phyloP scores from a whole-genome alignment of 2,888 invertebrate species.

The Ptychoptera albimana region DNA sequence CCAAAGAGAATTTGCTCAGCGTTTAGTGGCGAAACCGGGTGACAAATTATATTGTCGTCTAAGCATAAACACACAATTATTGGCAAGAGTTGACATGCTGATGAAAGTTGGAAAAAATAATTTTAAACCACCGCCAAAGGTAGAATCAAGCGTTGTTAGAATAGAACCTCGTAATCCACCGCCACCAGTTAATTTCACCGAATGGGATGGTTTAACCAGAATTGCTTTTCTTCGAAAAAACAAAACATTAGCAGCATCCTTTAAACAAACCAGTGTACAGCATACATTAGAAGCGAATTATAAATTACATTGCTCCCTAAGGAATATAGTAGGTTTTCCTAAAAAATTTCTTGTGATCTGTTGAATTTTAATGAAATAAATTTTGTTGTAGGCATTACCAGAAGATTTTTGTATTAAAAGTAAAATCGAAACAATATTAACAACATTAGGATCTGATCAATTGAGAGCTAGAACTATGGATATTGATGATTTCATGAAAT shows the following conservation, averaged over 20 bases:
- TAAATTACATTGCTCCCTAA: constrained; percentile 68
- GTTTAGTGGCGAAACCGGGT: constrained; percentile 91
- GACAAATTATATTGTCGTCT: constrained; percentile 93
- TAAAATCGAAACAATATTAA: constrained; percentile 60
- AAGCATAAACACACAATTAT: constrained; percentile 88
- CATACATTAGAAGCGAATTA: constrained; percentile 85
- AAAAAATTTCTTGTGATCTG: neutral
- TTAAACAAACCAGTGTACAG: constrained; percentile 71
- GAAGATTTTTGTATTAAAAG: constrained; percentile 68
- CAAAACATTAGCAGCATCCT: constrained; percentile 82
- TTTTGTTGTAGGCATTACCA: constrained; percentile 44
- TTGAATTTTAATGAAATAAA: constrained; percentile 1
- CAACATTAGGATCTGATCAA: constrained; percentile 47
- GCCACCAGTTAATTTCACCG: constrained; percentile 86
- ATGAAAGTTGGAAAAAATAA: constrained; percentile 99
- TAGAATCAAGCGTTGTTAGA: constrained; percentile 94
- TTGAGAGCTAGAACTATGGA: constrained; percentile 88
- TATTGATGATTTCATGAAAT: constrained; percentile 83
- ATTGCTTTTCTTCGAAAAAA: constrained; percentile 94
- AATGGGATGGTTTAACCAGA: constrained; percentile 96
- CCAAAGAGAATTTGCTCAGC: constrained; percentile 94
- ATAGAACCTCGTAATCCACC: constrained; percentile 96
- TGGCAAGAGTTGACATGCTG: constrained; percentile 86
- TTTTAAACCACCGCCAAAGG: constrained; percentile 96
- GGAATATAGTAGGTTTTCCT: constrained; percentile 52